Evolutionary conservation across 2,888 invertebrate genomes (phyloP), one percentile per base, ranked within the genome.

Genomic region (Elegia similella): DNA sequence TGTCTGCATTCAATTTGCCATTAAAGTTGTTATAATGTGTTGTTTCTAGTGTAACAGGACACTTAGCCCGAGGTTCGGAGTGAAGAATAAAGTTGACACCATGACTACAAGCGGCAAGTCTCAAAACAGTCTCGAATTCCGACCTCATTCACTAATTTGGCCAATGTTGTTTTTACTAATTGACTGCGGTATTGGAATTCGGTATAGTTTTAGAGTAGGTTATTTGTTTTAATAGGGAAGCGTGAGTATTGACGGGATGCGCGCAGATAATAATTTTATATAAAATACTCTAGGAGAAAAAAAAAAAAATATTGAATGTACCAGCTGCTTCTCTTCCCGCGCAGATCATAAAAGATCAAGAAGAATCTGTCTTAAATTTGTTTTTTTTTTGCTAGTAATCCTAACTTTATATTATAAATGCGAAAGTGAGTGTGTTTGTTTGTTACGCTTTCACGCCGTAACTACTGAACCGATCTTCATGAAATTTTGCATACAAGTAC

Each of bases 91-190:
- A 64, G 59, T 62, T 64, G 66, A 67, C 69, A 66, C 61, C 59
- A 38, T 47, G 62, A 58, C 63, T 65, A 63, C 64, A 61, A 61
- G 58, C 59, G 61, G 54, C 58, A 62, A 61, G 58, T 62, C 58
- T 58, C 62, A 62, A 67, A 69, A 70, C 68, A 63, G 59, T 69
- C 59, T 72, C 67, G 52, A 58, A 58, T 71, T 67, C 62, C 70
- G 50, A 59, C 62, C 63, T 66, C 66, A 59, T 67, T 61, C 60
- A 60, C 61, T 63, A 60, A 59, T 58, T 59, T 34, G 52, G 59
- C 32, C 52, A 58, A 42, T 69, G 68, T 70, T 72, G 61, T 70
- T 70, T 69, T 64, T 66, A 69, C 65, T 67, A 72, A 70, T 70
- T 68, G 69, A 57, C 55, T 46, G 43, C 34, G 47, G 50, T 46